These are phyloP conservation scores for Lordiphosa andalusiaca DNA, from an alignment of 2,888 invertebrate species.

Conservation along the genomic window DNA sequence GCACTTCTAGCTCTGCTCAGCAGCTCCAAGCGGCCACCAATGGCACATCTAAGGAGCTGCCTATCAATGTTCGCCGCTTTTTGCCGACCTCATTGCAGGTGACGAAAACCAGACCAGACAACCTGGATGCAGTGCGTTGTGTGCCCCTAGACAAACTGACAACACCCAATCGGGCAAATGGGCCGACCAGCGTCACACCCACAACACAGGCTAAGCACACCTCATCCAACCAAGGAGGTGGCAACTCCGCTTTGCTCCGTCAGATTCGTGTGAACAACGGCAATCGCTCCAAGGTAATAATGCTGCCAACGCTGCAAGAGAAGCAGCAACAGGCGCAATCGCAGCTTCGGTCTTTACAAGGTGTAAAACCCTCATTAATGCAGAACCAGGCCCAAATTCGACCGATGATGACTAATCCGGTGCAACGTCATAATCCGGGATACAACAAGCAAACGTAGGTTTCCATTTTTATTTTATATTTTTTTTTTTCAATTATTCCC, in stretches of 20 bases:
- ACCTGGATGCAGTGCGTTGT: conserved; percentile 38
- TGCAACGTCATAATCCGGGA: too few relatives aligned
- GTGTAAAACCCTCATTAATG: too few relatives aligned
- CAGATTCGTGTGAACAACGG: conserved; percentile 46
- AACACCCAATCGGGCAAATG: neutral
- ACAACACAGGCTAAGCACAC: neutral
- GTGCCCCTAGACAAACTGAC: conserved; percentile 48
- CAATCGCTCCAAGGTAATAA: conserved; percentile 25
- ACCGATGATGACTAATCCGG: too few relatives aligned
- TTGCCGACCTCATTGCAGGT: conserved; percentile 25
- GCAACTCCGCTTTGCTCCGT: conserved; percentile 13
- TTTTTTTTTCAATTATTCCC: too few relatives aligned
- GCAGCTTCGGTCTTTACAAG: neutral
- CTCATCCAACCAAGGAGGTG: neutral
- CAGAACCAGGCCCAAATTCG: too few relatives aligned
- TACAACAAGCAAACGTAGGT: too few relatives aligned
- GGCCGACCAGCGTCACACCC: too few relatives aligned
- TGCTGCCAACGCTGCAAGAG: neutral
- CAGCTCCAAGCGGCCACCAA: conserved; percentile 5
- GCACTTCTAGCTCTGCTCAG: neutral
- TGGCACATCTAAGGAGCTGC: conserved; percentile 26
- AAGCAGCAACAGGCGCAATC: neutral
- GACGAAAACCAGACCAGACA: conserved; percentile 16
- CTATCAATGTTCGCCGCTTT: conserved; percentile 22
- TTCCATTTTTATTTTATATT: too few relatives aligned